Evolutionary conservation across 2,888 invertebrate species (phyloP), one percentile per base, ranked within the genome.

Genomic region (Serrognathus titanus): DNA sequence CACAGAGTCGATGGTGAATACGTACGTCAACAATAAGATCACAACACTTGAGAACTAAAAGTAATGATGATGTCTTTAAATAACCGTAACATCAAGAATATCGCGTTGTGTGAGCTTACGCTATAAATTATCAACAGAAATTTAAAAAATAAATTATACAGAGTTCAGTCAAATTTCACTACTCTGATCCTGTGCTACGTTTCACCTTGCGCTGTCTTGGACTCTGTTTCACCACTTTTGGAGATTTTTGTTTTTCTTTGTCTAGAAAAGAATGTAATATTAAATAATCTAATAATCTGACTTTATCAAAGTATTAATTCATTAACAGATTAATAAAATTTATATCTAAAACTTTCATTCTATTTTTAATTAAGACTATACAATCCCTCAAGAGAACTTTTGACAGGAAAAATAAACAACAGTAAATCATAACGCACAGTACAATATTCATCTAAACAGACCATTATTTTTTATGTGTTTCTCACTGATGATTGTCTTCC

Each of bases 201-300:
- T 90, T 90, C 43, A 85, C 84, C 80, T 90, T 92, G 72, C 91
- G 85, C 77, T 88, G 82, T 70, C 88, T 87, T 51, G 91, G 90
- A 63, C 90, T 90, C 55, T 82, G 80, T 62, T 71, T 81, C 36
- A 85, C 82, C n/a, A 87, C 86, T 61, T 70, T 80, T 38, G 86
- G 83, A 16, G 88, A 87, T 82, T 89, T 89, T 77, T 89, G 89
- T 40, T 48, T 51, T 59, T 63, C 55, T 20, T 51, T 51, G 11
- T 48, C 56, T 57, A 39, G 2, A 63, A 57, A 66, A 63, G 40
- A 51, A 56, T 55, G 58, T 55, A 64, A 71, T 3, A 71, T 72
- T 11, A 70, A 71, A 60, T 73, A 71, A 31, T 31, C 24, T 31
- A 31, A 20, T n/a, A n/a, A 31, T 31, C 24, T 3, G 7, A 31